A percentile compares a stretch with the other conserved stretches of the same genome.
Evolutionary conservation across 2,113 vertebrate species (phyloP).

Genomic region (Chelonoidis abingdonii): DNA sequence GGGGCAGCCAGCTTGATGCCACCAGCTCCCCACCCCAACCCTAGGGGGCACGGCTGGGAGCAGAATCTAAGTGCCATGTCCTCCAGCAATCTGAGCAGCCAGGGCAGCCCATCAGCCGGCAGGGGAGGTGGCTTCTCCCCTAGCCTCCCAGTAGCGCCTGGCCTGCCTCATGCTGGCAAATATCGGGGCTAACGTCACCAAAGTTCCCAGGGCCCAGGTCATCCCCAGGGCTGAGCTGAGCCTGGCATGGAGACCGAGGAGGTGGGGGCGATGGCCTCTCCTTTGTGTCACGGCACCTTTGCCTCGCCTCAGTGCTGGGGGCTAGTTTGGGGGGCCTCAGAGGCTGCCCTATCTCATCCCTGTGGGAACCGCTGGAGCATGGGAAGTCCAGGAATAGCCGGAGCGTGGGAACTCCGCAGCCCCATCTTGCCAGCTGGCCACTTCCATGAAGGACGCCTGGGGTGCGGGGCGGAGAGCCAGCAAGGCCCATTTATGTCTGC

Average conservation of each 20-base stretch:
- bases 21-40: background rate
- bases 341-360: background rate
- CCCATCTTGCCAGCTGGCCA: background rate
- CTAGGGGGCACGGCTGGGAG: no score
- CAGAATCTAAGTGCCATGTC: background rate
- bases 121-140: background rate
- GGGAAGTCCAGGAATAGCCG: background rate
- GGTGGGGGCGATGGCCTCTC: background rate
- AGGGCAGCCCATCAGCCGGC: background rate
- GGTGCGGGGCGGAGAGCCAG: background rate
- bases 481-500: background rate
- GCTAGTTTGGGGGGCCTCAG: background rate
- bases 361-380: no score
- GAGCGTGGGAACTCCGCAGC: background rate
- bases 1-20: background rate
- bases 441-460: background rate
- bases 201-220: background rate
- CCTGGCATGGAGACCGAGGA: background rate
- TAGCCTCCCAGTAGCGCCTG: rapidly evolving
- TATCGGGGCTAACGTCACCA: background rate
- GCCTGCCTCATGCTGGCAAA: background rate
- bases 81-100: background rate
- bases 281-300: background rate
- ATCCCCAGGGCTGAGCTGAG: background rate
- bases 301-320: background rate